A percentile compares a stretch with the other conserved stretches of the same genome.
These are phyloP conservation scores for Lepidurus couesii DNA, from an alignment of 1,140 invertebrate genomes.

Conservation along the genomic window DNA sequence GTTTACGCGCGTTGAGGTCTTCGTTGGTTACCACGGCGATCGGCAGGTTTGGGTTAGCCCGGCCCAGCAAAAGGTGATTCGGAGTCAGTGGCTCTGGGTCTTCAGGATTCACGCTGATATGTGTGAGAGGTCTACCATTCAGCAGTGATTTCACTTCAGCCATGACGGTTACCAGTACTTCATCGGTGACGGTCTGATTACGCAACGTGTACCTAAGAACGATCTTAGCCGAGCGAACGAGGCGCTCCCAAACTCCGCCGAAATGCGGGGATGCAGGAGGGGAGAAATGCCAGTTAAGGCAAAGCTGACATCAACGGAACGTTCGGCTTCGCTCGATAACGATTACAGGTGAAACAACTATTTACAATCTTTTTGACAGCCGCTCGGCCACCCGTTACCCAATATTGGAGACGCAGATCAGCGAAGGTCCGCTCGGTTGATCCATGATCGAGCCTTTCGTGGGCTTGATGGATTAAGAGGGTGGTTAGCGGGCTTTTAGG, in stretches of 20 bases:
- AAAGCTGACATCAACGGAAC: constrained; percentile 19
- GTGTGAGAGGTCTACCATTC: constrained; percentile 32
- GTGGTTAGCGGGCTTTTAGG: neutral
- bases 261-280: neutral
- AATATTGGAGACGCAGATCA: neutral
- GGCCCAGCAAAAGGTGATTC: constrained; percentile 32
- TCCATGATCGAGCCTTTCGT: neutral
- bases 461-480: no score
- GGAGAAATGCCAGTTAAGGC: constrained; percentile 22
- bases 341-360: constrained; percentile 23
- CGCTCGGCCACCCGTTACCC: neutral
- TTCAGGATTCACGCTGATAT: constrained; percentile 28
- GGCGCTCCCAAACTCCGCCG: neutral
- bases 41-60: constrained; percentile 1
- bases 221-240: constrained; percentile 20
- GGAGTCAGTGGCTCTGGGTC: constrained; percentile 31
- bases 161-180: constrained; percentile 31
- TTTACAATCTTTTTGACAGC: constrained; percentile 21
- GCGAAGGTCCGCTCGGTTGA: constrained; percentile 16
- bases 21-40: constrained; percentile 17
- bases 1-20: constrained; percentile 5
- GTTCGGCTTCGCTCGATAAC: neutral
- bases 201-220: neutral
- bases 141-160: constrained; percentile 31
- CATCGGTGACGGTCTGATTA: constrained; percentile 4